Evolutionary conservation across 2,797 vertebrate species (phyloP), one percentile per base, ranked within the genome.

Genomic region (Parambassis ranga): DNA sequence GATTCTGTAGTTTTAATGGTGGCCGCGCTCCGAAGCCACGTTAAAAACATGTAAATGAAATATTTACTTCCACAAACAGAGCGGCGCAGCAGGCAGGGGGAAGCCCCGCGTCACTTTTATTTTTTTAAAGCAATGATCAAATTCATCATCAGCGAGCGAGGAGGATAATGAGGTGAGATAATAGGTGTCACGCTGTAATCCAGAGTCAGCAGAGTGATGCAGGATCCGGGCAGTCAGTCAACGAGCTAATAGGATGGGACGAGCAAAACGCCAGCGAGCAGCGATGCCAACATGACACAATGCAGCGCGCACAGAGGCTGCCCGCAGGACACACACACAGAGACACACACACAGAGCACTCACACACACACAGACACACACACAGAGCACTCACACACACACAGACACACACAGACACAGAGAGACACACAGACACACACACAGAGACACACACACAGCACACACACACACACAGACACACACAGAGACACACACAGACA

Each of bases 131-230:
- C 9, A 6, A 61, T 47, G 72, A 71, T 55, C 65, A 62, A 59
- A 81, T 79, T 50, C 57, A 77, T 73, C 65, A 75, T 61, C 66
- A 49, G n/a, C 52, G 41, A 43, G 36, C 44, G 44, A 64, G 57
- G 39, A 67, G 44, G 65, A 76, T 79, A 77, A 86, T 52, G 65
- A 83, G 73, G 57, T 75, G 67, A 77, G 65, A 77, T 84, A 73
- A 80, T 68, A 74, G 61, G 69, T 70, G 74, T 71, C 75, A 53
- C 10, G 62, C 43, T 49, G 31, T 57, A 76, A 76, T 77, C 63
- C 65, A 15, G 32, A 73, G 71, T 71, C 71, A 71, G 68, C 37
- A 11, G 47, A 79, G 52, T 65, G 30, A 65, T 22, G 53, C 49
- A 43, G 59, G 46, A 72, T 42, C 59, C 22, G 42, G 75, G 70